Conservation (phyloP, 2,888 invertebrate species). For the Thyatira batis region DNA sequence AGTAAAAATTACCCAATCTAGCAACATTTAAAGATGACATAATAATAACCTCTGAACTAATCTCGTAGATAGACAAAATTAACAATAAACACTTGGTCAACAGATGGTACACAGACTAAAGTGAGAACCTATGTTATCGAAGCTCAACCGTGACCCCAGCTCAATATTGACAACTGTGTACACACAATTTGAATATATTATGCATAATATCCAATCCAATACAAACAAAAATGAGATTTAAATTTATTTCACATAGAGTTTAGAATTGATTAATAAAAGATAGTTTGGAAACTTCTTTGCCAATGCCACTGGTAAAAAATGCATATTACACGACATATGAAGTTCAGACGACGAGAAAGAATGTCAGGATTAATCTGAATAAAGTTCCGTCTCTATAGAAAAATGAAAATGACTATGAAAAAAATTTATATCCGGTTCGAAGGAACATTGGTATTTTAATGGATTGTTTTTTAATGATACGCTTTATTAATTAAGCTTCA, state of each 20-base stretch:
- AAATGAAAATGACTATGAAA: too few species aligned
- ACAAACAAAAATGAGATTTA: neutral
- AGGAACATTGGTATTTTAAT: neutral
- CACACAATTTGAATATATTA: neutral
- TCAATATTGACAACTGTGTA: constrained; percentile 2
- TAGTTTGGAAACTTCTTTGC: neutral
- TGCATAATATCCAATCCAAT: neutral
- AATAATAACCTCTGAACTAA: constrained; percentile 1
- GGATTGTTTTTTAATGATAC: too few species aligned
- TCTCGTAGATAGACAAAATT: constrained; percentile 4
- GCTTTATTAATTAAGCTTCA: too few species aligned
- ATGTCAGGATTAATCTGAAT: too few species aligned
- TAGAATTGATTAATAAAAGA: neutral
- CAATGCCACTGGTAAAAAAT: neutral
- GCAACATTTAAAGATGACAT: neutral
- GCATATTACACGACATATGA: neutral
- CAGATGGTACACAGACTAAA: constrained; percentile 5
- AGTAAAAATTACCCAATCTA: neutral
- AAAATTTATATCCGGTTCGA: neutral
- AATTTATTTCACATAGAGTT: neutral
- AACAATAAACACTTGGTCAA: neutral
- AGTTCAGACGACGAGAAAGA: too few species aligned
- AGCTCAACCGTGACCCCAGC: constrained; percentile 12
- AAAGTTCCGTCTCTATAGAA: too few species aligned
- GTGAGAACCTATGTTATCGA: constrained; percentile 12